phyloP scores from a whole-genome alignment of 2,113 vertebrate species.

The Eudyptes chrysolophus region DNA sequence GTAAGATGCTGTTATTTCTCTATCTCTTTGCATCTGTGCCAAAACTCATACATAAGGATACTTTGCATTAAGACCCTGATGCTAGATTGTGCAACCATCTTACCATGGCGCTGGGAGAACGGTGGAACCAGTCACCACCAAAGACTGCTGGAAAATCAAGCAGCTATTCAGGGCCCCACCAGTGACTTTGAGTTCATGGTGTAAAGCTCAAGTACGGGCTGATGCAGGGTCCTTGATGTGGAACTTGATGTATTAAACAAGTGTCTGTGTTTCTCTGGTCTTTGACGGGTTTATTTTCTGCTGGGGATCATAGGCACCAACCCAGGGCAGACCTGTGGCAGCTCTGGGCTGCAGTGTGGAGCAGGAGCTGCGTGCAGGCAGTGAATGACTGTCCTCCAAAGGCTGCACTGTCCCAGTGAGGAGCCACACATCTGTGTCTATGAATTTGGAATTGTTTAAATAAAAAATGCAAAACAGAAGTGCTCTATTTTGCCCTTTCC shows the following conservation, averaged over 20 bases:
- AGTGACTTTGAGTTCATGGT: background rate
- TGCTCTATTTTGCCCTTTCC: background rate
- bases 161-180: background rate
- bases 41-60: background rate
- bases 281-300: background rate
- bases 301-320: background rate
- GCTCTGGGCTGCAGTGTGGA: background rate
- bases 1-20: background rate
- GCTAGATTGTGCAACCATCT: background rate
- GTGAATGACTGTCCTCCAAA: background rate
- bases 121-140: background rate
- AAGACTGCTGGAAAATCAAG: background rate
- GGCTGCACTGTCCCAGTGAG: background rate
- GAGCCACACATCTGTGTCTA: background rate
- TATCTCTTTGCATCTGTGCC: background rate
- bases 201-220: rapidly evolving
- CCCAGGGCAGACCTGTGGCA: background rate
- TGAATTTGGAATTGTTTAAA: background rate
- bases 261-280: background rate
- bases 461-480: background rate
- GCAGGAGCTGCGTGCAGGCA: background rate
- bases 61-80: background rate
- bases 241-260: background rate
- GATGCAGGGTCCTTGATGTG: background rate
- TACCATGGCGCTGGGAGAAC: background rate